These are phyloP conservation scores for Puma concolor DNA, from an alignment of 2,113 vertebrate genomes.

Conservation along the genomic window DNA sequence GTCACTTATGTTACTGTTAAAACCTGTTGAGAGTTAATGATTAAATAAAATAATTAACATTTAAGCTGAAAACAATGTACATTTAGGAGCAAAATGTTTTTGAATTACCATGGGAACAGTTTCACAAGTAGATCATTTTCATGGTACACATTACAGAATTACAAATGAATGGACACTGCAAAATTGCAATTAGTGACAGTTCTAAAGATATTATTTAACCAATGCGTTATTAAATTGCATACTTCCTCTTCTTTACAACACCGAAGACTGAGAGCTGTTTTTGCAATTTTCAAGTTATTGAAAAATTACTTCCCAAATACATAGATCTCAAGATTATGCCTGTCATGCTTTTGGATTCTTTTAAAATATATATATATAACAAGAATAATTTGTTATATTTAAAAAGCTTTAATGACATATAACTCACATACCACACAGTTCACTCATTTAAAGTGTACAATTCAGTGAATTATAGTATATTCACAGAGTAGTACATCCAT, in stretches of 20 bases:
- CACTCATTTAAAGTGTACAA: background rate
- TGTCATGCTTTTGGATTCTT: background rate
- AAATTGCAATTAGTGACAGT: background rate
- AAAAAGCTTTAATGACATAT: background rate
- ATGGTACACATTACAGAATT: background rate
- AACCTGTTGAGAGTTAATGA: background rate
- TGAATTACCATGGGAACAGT: background rate
- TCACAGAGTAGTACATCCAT: background rate
- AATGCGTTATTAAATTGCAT: background rate
- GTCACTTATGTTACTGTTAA: background rate
- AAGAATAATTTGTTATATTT: background rate
- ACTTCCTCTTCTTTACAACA: background rate
- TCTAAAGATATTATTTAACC: background rate
- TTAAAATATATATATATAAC: background rate
- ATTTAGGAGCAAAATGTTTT: background rate
- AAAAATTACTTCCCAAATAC: background rate
- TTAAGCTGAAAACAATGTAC: background rate
- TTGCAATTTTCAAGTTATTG: background rate
- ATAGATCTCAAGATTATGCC: background rate
- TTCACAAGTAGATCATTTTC: background rate
- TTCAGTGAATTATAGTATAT: background rate
- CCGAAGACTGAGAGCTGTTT: background rate
- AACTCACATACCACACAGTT: background rate
- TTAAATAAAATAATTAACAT: slow-evolving; percentile 33
- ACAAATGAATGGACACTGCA: background rate